Conservation (phyloP, 2,113 vertebrate species). For the Epinephelus lanceolatus region DNA sequence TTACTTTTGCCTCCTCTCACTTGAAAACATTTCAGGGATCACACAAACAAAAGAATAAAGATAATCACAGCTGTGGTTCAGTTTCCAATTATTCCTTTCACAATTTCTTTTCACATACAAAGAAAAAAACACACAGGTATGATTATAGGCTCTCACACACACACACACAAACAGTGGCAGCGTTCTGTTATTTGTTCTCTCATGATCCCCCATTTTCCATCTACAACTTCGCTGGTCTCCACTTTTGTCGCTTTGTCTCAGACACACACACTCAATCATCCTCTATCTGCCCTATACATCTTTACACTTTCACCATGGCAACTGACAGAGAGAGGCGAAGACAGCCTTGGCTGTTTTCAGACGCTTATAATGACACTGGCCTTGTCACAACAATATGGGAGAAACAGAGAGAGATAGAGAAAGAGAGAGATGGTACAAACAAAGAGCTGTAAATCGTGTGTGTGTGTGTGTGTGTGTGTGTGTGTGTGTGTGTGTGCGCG, state of each 20-base stretch:
- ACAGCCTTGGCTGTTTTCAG: constrained; percentile 68
- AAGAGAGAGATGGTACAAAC: constrained; percentile 24
- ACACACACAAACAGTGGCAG: neutral
- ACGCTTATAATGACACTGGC: constrained; percentile 54
- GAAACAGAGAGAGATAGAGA: neutral
- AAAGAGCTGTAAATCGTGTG: constrained; percentile 23
- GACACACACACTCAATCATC: constrained; percentile 20
- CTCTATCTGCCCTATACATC: constrained; percentile 53
- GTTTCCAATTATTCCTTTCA: constrained; percentile 7
- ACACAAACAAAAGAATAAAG: neutral
- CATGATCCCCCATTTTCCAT: neutral
- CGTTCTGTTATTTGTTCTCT: neutral
- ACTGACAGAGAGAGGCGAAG: constrained; percentile 53
- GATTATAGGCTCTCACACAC: neutral
- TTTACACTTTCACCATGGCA: constrained; percentile 78
- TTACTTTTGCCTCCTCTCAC: neutral
- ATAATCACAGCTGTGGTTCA: neutral
- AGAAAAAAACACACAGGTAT: neutral
- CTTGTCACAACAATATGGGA: constrained; percentile 58
- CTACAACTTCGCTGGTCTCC: neutral
- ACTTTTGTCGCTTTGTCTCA: neutral
- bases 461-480: neutral
- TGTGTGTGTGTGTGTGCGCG: neutral
- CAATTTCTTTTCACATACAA: neutral
- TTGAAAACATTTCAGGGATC: constrained; percentile 11